Evolutionary conservation across 2,113 vertebrate genomes (phyloP).

Genomic region (Istiophorus platypterus): DNA sequence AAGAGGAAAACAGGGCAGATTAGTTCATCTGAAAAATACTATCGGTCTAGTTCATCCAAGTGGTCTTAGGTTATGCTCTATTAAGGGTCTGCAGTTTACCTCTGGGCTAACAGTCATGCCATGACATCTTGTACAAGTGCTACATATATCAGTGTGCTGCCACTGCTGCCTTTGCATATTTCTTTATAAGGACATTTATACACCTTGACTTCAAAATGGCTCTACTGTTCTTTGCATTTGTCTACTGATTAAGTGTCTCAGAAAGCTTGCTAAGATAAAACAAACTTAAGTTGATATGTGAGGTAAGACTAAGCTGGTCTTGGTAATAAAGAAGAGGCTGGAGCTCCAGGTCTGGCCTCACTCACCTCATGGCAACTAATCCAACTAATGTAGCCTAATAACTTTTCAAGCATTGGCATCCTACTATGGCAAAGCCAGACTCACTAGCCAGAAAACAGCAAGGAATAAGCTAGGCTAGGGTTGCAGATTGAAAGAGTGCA

Average conservation of each 20-base stretch:
- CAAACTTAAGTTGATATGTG: conserved; percentile 10
- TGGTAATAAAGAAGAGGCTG: conserved; percentile 22
- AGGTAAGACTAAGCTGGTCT: conserved; percentile 39
- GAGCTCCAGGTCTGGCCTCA: background rate
- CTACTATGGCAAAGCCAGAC: background rate
- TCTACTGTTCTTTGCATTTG: too few relatives aligned
- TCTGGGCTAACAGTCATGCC: conserved; percentile 3
- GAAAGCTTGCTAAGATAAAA: background rate
- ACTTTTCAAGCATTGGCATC: background rate
- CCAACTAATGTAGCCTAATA: background rate
- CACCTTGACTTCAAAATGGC: conserved; percentile 13
- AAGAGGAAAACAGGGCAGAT: background rate
- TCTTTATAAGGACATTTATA: conserved; percentile 8
- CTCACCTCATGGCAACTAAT: background rate
- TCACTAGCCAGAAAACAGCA: background rate
- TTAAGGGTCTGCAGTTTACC: conserved; percentile 15
- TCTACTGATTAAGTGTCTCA: background rate
- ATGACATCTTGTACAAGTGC: conserved; percentile 14
- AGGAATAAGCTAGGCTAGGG: background rate
- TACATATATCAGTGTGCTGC: conserved; percentile 15
- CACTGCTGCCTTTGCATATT: conserved; percentile 7
- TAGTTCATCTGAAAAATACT: conserved; percentile 25
- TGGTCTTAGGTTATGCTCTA: background rate
- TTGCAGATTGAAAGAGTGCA: background rate
- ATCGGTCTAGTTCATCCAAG: background rate